Percentiles rank a stretch among this genome's conserved stretches.
Conservation (phyloP, 2,797 vertebrate genomes). For the Euthynnus affinis region DNA sequence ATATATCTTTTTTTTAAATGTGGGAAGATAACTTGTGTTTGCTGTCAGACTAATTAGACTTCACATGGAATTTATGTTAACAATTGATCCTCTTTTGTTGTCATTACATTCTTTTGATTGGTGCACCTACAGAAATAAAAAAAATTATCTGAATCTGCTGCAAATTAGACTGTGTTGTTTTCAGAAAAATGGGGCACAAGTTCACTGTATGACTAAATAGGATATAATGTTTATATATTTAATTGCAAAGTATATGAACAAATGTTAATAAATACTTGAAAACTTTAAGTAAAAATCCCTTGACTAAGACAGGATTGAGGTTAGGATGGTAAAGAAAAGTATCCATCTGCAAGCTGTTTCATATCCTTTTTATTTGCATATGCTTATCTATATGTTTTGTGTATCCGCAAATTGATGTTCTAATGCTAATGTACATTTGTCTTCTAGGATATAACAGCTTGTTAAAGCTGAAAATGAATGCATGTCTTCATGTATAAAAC, state of each 20-base stretch:
- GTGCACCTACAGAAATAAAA: neutral
- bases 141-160: neutral
- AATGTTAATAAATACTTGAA: neutral
- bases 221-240: neutral
- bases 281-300: neutral
- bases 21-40: no score
- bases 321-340: neutral
- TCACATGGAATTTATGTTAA: neutral
- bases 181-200: neutral
- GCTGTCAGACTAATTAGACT: no score
- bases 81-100: neutral
- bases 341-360: neutral
- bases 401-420: neutral
- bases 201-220: neutral
- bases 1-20: no score
- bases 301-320: neutral
- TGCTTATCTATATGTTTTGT: neutral
- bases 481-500: no score
- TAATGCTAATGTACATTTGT: neutral
- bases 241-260: neutral
- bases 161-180: neutral
- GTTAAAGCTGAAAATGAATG: neutral
- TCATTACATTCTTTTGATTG: neutral
- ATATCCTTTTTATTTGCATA: neutral
- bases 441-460: neutral